Conservation (phyloP, 2,113 vertebrate species). For the Aegithalos caudatus region DNA sequence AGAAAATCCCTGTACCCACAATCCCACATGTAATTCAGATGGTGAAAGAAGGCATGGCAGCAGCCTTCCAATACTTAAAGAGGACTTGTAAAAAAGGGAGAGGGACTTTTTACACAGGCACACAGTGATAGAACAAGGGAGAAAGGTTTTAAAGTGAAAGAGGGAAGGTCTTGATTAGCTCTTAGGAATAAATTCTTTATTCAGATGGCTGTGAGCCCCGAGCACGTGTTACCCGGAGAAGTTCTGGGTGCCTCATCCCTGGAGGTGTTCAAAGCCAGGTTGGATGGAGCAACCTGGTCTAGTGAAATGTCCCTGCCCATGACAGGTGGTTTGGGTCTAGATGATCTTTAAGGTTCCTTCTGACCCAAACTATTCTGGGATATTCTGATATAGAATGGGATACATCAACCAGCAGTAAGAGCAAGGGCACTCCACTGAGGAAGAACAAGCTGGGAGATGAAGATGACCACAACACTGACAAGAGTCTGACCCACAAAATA, state of each 20-base stretch:
- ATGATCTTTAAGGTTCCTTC: not conserved
- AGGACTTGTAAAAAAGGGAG: not conserved
- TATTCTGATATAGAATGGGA: not conserved
- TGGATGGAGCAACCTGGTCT: not conserved
- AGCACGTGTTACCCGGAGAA: not conserved
- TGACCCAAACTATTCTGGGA: not conserved
- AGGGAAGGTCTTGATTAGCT: not conserved
- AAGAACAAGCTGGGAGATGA: not conserved
- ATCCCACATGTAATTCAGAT: fast-evolving
- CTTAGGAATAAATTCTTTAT: not conserved
- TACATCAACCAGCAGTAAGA: not conserved
- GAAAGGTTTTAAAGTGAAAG: not conserved
- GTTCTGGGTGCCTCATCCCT: not conserved
- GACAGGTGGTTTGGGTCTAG: not conserved
- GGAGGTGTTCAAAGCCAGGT: not conserved
- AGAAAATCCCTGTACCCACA: not conserved
- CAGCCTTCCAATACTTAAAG: not conserved
- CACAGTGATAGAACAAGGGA: not conserved
- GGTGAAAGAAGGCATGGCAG: not conserved
- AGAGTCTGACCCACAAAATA: fast-evolving
- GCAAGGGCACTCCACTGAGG: fast-evolving
- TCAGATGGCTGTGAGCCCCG: not conserved
- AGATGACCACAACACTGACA: not conserved
- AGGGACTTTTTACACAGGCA: not conserved
- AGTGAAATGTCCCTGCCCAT: not conserved